Evolutionary conservation across 2,113 vertebrate genomes (phyloP).

Genomic region (Pagrus major): DNA sequence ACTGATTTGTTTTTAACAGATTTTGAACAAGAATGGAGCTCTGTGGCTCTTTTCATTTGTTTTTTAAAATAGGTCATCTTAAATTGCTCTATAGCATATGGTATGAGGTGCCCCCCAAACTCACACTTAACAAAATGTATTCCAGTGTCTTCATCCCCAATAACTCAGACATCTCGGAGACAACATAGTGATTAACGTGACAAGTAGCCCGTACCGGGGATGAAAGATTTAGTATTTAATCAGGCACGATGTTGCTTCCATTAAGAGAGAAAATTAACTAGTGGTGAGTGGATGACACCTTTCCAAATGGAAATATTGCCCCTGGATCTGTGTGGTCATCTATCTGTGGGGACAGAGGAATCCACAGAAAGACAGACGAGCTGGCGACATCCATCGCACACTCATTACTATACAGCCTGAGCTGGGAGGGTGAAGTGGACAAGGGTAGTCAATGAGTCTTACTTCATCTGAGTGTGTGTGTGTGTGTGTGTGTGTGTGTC

Average conservation of each 20-base stretch:
- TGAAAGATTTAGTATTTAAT: constrained; percentile 79
- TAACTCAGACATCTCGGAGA: constrained; percentile 42
- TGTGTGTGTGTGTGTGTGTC: constrained; percentile 56
- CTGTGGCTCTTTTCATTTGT: not conserved
- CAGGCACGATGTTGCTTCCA: constrained; percentile 52
- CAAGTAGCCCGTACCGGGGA: constrained; percentile 21
- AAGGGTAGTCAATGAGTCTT: constrained; percentile 44
- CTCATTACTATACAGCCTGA: constrained; percentile 62
- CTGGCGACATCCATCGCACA: constrained; percentile 53
- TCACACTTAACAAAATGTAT: constrained; percentile 24
- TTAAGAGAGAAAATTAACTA: constrained; percentile 71
- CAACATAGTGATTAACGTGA: constrained; percentile 60
- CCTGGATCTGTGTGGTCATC: constrained; percentile 47
- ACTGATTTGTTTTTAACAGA: not conserved
- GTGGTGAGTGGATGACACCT: constrained; percentile 58
- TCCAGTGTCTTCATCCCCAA: constrained; percentile 24
- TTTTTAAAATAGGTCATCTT: not conserved
- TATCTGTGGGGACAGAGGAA: constrained; percentile 42
- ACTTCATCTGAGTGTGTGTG: constrained; percentile 56
- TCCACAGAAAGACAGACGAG: constrained; percentile 31
- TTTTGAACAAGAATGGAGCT: not conserved
- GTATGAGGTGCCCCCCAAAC: not conserved
- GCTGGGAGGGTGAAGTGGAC: constrained; percentile 39
- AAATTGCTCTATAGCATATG: not conserved
- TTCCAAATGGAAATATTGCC: constrained; percentile 71